Percentiles rank a stretch among this genome's conserved stretches.
These are phyloP conservation scores for Xestia rhomboidea DNA, from an alignment of 2,888 invertebrate genomes.

Conservation along the genomic window DNA sequence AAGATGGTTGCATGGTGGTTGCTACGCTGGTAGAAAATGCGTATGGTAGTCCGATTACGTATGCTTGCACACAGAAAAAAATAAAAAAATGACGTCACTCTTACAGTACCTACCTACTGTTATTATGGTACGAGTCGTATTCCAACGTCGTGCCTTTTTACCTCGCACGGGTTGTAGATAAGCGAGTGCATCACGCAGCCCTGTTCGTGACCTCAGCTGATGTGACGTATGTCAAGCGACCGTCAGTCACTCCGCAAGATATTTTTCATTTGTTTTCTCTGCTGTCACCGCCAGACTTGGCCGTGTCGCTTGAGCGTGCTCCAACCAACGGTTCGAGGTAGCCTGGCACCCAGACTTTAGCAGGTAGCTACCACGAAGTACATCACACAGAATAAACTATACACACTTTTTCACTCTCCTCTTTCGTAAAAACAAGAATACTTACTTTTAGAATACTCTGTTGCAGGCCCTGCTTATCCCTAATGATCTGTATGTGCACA, in stretches of 20 bases:
- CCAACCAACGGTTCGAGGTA: background rate
- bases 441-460: constrained; percentile 95
- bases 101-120: background rate
- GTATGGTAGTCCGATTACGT: no score
- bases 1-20: no score
- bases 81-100: no score
- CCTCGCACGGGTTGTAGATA: no score
- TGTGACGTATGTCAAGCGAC: background rate
- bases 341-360: background rate
- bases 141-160: no score
- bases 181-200: background rate
- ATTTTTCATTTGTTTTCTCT: background rate
- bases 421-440: background rate
- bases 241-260: background rate
- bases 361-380: background rate
- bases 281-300: background rate
- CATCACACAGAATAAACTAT: background rate
- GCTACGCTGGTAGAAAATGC: no score
- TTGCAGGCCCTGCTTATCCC: constrained; percentile 97
- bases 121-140: background rate
- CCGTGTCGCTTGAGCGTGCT: background rate
- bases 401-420: background rate
- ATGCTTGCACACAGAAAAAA: no score
- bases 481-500: constrained; percentile 95
- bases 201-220: background rate